Conservation (phyloP, 2,797 vertebrate species). For the Schizopygopsis pylzovi region DNA sequence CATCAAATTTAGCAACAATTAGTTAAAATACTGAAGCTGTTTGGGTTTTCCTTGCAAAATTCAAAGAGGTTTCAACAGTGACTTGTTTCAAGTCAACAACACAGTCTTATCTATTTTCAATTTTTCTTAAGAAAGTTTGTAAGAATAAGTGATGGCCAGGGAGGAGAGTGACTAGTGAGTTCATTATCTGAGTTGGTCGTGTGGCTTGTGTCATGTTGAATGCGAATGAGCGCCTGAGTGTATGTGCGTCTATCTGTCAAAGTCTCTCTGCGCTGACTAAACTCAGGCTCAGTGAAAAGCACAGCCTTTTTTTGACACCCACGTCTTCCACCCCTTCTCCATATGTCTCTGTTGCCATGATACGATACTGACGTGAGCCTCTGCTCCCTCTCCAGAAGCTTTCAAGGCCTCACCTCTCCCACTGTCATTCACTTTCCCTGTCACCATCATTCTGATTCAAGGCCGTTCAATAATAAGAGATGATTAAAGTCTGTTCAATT, state of each 20-base stretch:
- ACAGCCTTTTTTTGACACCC: slow-evolving; percentile 64
- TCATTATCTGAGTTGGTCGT: slow-evolving; percentile 44
- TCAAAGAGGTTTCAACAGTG: not conserved
- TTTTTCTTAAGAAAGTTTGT: too few species aligned
- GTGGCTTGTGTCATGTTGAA: slow-evolving; percentile 48
- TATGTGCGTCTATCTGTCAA: slow-evolving; percentile 38
- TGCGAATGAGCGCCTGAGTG: slow-evolving; percentile 5
- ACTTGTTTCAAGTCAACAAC: too few species aligned
- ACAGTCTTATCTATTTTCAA: too few species aligned
- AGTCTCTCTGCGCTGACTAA: slow-evolving; percentile 39
- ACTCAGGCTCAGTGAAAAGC: slow-evolving; percentile 58
- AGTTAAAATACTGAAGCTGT: not conserved
- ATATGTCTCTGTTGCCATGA: slow-evolving; percentile 73
- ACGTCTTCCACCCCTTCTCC: slow-evolving; percentile 59
- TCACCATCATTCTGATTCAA: slow-evolving; percentile 26
- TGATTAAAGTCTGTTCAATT: slow-evolving; percentile 43
- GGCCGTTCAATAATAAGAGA: slow-evolving; percentile 25
- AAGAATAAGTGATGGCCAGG: slow-evolving; percentile 19
- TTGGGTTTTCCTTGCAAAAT: not conserved
- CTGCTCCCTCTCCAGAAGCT: slow-evolving; percentile 54
- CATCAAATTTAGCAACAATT: not conserved
- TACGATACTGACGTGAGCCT: slow-evolving; percentile 65
- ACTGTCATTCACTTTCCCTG: slow-evolving; percentile 29
- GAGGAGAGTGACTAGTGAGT: slow-evolving; percentile 31
- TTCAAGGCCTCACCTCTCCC: slow-evolving; percentile 34